phyloP scores from a whole-genome alignment of 2,888 invertebrate species.

The Troilus luridus region DNA sequence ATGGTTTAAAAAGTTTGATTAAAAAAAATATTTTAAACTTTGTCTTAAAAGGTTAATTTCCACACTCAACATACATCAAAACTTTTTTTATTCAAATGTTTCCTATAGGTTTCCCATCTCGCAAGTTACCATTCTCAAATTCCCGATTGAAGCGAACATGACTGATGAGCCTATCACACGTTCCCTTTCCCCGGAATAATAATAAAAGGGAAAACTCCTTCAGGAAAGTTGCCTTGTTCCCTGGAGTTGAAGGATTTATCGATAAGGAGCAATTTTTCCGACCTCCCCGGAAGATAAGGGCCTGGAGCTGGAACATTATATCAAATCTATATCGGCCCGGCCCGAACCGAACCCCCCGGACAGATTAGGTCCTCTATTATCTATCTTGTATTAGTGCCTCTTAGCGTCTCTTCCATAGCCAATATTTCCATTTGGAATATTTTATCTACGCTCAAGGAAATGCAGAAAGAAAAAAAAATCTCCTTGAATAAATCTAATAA shows the following conservation, averaged over 20 bases:
- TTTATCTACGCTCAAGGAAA: neutral
- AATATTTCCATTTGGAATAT: neutral
- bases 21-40: too few species aligned
- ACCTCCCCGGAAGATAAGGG: slow-evolving; percentile 12
- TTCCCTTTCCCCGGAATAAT: neutral
- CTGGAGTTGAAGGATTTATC: slow-evolving; percentile 39
- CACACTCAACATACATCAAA: neutral
- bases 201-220: slow-evolving; percentile 19
- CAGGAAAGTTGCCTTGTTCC: slow-evolving; percentile 2
- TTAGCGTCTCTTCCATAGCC: slow-evolving; percentile 10
- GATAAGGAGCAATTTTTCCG: slow-evolving; percentile 24
- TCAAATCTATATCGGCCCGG: slow-evolving; percentile 14
- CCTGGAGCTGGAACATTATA: slow-evolving; percentile 20
- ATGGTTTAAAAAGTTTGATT: too few species aligned
- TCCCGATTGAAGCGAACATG: neutral
- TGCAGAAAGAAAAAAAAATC: neutral
- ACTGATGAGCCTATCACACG: neutral
- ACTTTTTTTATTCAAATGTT: neutral
- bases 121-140: neutral
- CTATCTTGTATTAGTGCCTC: neutral
- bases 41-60: neutral
- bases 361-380: neutral
- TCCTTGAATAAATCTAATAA: neutral
- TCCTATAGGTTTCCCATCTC: neutral
- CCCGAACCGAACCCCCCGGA: neutral